phyloP scores from a whole-genome alignment of 2,797 vertebrate genomes.

The Tamandua tetradactyla region DNA sequence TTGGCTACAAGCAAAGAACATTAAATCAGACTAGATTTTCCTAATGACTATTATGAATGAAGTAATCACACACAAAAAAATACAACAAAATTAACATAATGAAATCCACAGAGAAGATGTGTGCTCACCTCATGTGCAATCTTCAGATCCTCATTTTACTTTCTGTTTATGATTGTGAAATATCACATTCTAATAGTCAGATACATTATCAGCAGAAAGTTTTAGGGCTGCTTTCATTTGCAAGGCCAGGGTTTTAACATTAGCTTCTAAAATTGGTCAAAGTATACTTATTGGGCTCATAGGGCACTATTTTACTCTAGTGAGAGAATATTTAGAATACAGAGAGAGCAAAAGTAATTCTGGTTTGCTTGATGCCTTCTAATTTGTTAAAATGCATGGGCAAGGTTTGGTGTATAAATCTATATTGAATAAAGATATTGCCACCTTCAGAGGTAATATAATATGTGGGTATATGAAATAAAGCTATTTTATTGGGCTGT shows the following conservation, averaged over 20 bases:
- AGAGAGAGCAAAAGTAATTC: slow-evolving; percentile 1
- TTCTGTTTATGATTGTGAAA: neutral
- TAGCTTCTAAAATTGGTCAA: neutral
- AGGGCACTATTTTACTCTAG: neutral
- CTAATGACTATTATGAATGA: neutral
- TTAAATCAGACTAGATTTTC: neutral
- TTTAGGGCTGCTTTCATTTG: neutral
- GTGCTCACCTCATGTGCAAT: neutral
- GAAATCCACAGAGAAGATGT: slow-evolving; percentile 7
- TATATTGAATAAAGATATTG: neutral
- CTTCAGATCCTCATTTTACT: neutral
- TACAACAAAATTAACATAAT: neutral
- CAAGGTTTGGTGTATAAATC: neutral
- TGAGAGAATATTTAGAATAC: slow-evolving; percentile 19
- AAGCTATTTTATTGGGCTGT: neutral
- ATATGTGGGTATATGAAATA: neutral
- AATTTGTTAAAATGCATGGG: neutral
- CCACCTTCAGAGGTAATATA: slow-evolving; percentile 5
- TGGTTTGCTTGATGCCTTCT: neutral
- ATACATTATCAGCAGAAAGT: neutral
- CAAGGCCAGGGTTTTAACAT: neutral
- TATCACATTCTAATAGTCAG: neutral
- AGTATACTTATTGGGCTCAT: neutral
- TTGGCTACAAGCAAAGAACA: neutral
- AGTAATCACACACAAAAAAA: neutral